Percentiles rank a stretch among this genome's conserved stretches.
phyloP scores from a whole-genome alignment of 1,140 invertebrate genomes.

The Danaus melanippus region DNA sequence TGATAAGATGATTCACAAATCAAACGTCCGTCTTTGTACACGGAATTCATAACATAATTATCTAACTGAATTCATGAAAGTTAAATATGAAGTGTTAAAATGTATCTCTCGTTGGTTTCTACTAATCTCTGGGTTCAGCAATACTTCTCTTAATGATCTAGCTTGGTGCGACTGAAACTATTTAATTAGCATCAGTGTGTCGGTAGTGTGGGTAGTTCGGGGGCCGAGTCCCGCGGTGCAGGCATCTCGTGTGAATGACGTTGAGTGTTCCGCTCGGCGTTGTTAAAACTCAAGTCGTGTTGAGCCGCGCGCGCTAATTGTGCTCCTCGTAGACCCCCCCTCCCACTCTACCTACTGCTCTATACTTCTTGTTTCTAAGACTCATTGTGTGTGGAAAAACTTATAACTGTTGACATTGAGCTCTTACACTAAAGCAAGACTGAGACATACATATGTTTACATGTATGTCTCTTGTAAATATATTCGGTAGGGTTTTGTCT shows the following conservation, averaged over 20 bases:
- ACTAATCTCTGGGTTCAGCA: no score
- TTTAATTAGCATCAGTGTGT: conserved; percentile 27
- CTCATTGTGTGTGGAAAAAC: conserved; percentile 50
- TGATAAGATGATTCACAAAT: no score
- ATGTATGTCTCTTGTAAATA: no score
- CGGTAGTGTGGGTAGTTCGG: conserved; percentile 23
- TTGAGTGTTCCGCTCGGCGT: conserved; percentile 53
- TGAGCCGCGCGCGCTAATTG: conserved; percentile 67
- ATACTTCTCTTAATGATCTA: no score
- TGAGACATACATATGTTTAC: no score
- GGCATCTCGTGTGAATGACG: conserved; percentile 56
- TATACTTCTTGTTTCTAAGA: conserved; percentile 54
- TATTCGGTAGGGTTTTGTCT: no score
- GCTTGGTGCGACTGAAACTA: neutral
- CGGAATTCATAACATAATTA: no score
- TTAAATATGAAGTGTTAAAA: no score
- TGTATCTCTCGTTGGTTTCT: no score
- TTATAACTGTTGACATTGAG: conserved; percentile 64
- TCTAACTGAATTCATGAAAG: no score
- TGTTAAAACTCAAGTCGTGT: conserved; percentile 68
- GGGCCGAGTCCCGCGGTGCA: conserved; percentile 24
- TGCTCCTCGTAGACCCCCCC: conserved; percentile 42
- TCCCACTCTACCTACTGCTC: conserved; percentile 44
- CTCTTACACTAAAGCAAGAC: conserved; percentile 20
- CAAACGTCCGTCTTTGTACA: no score